Percentiles rank a stretch among this genome's conserved stretches.
These are phyloP conservation scores for Euglossa dilemma DNA, from an alignment of 1,140 invertebrate species.

Conservation along the genomic window DNA sequence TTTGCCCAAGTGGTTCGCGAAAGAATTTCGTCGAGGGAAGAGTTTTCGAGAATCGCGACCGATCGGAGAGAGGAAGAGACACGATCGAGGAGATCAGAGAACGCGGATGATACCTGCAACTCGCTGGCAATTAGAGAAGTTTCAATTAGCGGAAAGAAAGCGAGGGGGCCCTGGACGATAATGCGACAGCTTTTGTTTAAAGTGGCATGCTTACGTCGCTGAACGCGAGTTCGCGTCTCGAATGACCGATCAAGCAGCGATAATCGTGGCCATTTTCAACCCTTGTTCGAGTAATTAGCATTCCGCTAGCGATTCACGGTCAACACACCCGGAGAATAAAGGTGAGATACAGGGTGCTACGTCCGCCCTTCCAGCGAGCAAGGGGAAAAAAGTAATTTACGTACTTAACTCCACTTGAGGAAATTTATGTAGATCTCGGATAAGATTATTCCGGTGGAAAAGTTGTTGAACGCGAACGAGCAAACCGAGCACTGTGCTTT, in stretches of 20 bases:
- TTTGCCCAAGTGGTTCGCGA: not conserved
- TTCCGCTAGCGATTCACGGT: not conserved
- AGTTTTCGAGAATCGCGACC: not conserved
- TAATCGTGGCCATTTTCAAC: conserved; percentile 8
- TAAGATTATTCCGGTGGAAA: conserved; percentile 18
- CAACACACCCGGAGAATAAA: not conserved
- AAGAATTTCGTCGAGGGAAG: not conserved
- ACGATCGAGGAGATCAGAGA: not conserved
- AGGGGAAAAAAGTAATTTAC: conserved; percentile 1
- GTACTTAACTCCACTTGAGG: not conserved
- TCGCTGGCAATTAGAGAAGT: conserved; percentile 13
- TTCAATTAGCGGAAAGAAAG: conserved; percentile 39
- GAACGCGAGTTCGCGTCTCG: not conserved
- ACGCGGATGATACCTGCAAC: conserved; percentile 6
- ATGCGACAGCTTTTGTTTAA: conserved; percentile 31
- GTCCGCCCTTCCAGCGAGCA: not conserved
- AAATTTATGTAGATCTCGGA: conserved; percentile 36
- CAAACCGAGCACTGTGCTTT: not conserved
- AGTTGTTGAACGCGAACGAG: conserved; percentile 15
- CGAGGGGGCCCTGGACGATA: not conserved
- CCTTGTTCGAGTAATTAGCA: not conserved
- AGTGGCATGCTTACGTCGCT: not conserved
- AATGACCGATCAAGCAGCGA: conserved; percentile 25
- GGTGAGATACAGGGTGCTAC: too few species aligned
- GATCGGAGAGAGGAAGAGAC: not conserved